These are phyloP conservation scores for Vicugna pacos DNA, from an alignment of 2,113 vertebrate species.

Conservation along the genomic window DNA sequence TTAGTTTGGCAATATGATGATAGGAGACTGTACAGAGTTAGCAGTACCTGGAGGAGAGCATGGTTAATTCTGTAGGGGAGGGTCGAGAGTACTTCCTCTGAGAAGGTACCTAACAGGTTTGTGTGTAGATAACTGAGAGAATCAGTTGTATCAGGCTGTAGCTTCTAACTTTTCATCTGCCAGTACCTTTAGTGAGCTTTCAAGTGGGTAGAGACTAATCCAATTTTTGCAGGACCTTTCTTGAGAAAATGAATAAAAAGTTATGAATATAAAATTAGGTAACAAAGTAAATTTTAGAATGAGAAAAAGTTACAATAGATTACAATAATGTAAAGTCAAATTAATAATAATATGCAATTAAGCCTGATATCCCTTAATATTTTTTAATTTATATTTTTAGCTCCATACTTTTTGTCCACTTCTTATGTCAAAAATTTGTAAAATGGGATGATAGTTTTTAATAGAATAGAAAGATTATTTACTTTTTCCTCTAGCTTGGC, in stretches of 20 bases:
- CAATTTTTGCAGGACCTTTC: neutral
- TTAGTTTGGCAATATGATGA: neutral
- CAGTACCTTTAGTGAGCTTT: neutral
- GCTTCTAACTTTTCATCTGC: neutral
- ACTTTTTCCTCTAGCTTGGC: neutral
- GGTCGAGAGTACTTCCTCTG: neutral
- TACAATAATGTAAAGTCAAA: neutral
- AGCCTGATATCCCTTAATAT: neutral
- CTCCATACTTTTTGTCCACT: neutral
- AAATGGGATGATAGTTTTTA: neutral
- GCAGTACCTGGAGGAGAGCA: neutral
- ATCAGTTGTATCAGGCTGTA: neutral
- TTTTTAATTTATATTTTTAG: neutral
- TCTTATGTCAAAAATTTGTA: neutral
- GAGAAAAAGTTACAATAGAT: neutral
- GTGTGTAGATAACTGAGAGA: neutral
- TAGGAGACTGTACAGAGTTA: neutral
- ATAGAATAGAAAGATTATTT: neutral
- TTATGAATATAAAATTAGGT: neutral
- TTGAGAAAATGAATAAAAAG: conserved; percentile 19
- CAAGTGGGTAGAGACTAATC: neutral
- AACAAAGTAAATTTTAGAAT: neutral
- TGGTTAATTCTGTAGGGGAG: neutral
- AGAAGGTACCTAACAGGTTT: neutral
- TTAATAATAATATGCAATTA: too few species aligned